Percentiles rank a stretch among this genome's conserved stretches.
Conservation (phyloP, 2,113 vertebrate genomes). For the Corythornis madagascariensis region DNA sequence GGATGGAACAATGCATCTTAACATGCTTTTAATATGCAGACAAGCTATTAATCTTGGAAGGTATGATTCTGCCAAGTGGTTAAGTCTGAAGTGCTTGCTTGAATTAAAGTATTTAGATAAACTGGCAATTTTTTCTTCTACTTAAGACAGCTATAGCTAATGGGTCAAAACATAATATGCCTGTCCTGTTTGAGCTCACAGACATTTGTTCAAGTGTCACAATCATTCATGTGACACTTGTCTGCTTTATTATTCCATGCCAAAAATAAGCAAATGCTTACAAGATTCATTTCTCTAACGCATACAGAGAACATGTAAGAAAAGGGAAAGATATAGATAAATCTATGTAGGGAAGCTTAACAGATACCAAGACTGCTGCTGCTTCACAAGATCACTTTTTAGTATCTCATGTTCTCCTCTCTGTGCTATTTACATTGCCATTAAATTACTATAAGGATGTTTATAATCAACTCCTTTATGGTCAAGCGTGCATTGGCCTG, state of each 20-base stretch:
- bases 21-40: neutral
- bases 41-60: neutral
- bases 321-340: neutral
- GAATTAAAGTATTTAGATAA: neutral
- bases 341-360: neutral
- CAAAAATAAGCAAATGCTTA: constrained; percentile 37
- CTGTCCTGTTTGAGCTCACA: constrained; percentile 43
- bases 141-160: neutral
- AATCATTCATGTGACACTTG: constrained; percentile 58
- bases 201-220: constrained; percentile 59
- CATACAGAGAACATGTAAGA: neutral
- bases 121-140: neutral
- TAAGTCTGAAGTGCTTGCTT: neutral
- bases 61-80: neutral
- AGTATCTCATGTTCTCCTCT: neutral
- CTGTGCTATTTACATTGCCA: neutral
- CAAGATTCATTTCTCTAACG: constrained; percentile 32
- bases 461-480: constrained; percentile 1
- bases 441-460: neutral
- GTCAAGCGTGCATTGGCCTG: neutral
- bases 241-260: constrained; percentile 58
- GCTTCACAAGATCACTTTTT: neutral
- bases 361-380: neutral
- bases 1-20: neutral
- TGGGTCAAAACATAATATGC: constrained; percentile 57